Evolutionary conservation across 2,888 invertebrate species (phyloP).

Genomic region (Synergus japonicus): DNA sequence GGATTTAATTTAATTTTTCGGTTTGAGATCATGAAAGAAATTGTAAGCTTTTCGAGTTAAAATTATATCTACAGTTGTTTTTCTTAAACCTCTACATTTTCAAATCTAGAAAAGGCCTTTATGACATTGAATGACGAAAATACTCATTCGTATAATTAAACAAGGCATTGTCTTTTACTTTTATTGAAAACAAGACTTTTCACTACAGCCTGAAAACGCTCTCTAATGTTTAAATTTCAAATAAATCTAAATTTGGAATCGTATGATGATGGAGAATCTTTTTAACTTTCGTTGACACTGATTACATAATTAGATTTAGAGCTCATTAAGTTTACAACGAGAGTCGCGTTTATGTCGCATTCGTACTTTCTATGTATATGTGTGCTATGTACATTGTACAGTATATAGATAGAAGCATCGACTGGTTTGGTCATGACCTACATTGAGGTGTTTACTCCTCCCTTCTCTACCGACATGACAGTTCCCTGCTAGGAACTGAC

Average conservation of each 20-base stretch:
- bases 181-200: background rate
- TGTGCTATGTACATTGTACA: background rate
- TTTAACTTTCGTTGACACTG: background rate
- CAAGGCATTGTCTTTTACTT: background rate
- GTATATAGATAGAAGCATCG: conserved; percentile 45
- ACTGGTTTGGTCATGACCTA: conserved; percentile 50
- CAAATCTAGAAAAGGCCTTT: too few relatives aligned
- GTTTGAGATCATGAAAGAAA: too few relatives aligned
- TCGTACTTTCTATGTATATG: background rate
- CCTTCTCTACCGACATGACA: background rate
- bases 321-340: background rate
- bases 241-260: background rate
- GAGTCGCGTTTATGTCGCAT: background rate
- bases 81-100: too few relatives aligned
- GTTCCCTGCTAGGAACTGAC: conserved; percentile 20
- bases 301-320: background rate
- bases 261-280: background rate
- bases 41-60: too few relatives aligned
- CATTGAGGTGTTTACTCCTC: conserved; percentile 47
- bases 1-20: too few relatives aligned
- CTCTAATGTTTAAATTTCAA: background rate
- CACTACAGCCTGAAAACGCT: background rate
- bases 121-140: too few relatives aligned
- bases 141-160: background rate
- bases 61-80: too few relatives aligned